Evolutionary conservation across 2,113 vertebrate species (phyloP), one percentile per base, ranked within the genome.

Genomic region (Lates calcarifer): DNA sequence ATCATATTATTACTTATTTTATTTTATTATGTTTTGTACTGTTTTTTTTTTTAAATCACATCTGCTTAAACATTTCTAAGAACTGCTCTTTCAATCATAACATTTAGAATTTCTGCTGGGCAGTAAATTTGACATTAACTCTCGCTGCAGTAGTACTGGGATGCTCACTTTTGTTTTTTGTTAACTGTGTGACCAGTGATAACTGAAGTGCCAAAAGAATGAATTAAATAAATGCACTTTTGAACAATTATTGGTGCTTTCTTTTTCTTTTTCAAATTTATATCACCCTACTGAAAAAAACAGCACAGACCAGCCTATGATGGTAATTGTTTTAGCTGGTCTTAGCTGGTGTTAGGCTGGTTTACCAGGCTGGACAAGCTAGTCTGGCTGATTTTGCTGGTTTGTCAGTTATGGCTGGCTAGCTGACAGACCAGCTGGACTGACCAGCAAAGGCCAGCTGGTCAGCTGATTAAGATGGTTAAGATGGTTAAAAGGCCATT

Each of bases 141-240:
- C 68, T 87, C 73, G 61, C 69, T 86, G 63, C 74, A 87, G 83
- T 61, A 63, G 64, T 79, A 66, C 41, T 64, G 74, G 56, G 87
- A 83, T 88, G 86, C 90, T 94, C 86, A 77, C 83, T 78, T 86
- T 91, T 90, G 87, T 92, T 92, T 87, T 24, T 65, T 87, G 69
- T 89, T 87, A 83, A 88, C 75, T 77, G 76, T 90, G 82, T 91
- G 86, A 90, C 71, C 90, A 89, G 83, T 88, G 86, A 87, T 89
- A 88, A 90, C 76, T 91, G 28, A 90, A 87, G 90, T 93, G 91
- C 91, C 90, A 89, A 87, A 90, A 86, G 55, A 88, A 86, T 79
- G 41, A 91, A 79, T 70, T 86, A 51, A 94, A 93, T 92, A 94
- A 94, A 94, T 93, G 93, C 93, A 94, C 92, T 94, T 94, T 93